phyloP scores from a whole-genome alignment of 2,797 vertebrate genomes.

The Brachyalestes nurse region DNA sequence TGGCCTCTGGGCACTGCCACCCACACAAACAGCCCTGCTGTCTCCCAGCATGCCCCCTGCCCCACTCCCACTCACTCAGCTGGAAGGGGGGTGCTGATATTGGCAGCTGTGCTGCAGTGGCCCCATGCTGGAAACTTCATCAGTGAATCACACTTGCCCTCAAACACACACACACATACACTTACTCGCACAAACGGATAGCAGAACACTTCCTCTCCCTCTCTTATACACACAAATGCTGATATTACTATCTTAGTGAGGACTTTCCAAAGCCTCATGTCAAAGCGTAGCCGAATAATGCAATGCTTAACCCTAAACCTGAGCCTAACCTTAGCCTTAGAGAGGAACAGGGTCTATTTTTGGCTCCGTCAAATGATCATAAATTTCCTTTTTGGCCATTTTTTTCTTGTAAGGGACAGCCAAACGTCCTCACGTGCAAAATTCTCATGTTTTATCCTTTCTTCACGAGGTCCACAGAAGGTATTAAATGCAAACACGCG shows the following conservation, averaged over 20 bases:
- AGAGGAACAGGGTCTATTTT: not conserved
- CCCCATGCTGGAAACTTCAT: constrained; percentile 85
- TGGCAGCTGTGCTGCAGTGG: constrained; percentile 57
- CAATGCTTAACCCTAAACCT: not conserved
- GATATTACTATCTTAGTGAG: not conserved
- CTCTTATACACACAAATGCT: constrained; percentile 6
- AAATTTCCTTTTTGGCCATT: not conserved
- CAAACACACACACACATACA: constrained; percentile 37
- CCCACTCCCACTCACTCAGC: constrained; percentile 71
- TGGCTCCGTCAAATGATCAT: not conserved
- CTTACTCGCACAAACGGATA: constrained; percentile 39
- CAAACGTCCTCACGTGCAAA: not conserved
- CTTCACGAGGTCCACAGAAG: not conserved
- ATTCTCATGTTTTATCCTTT: not conserved
- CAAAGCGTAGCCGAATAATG: not conserved
- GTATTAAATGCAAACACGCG: constrained; percentile 29
- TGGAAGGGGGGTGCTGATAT: constrained; percentile 55
- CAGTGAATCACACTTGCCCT: constrained; percentile 71
- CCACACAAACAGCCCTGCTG: constrained; percentile 76
- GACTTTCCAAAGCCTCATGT: not conserved
- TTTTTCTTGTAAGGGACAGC: not conserved
- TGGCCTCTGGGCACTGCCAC: constrained; percentile 78
- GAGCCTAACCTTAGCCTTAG: not conserved
- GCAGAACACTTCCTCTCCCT: constrained; percentile 50
- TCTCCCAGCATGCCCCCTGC: constrained; percentile 70